These are phyloP conservation scores for Epinephelus lanceolatus DNA, from an alignment of 2,113 vertebrate species.

Conservation along the genomic window DNA sequence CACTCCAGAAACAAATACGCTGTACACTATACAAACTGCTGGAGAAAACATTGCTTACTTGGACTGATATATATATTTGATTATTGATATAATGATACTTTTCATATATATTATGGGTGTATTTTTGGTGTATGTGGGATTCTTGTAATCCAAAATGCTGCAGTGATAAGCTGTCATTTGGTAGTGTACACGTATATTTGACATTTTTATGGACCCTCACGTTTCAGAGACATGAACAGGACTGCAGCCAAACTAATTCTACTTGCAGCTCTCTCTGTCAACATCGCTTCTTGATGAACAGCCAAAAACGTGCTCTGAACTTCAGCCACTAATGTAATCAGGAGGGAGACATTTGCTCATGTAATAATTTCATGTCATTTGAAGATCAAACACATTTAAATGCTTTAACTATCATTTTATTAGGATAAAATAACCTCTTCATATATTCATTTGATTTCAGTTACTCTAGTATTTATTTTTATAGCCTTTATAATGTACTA, in stretches of 20 bases:
- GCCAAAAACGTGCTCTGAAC: constrained; percentile 64
- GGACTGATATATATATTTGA: neutral
- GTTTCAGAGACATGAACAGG: constrained; percentile 51
- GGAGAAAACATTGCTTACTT: neutral
- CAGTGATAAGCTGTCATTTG: constrained; percentile 29
- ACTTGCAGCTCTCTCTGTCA: constrained; percentile 38
- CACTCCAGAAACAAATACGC: neutral
- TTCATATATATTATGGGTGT: neutral
- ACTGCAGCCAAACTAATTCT: constrained; percentile 62
- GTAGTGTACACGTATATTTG: constrained; percentile 17
- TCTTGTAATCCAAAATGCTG: constrained; percentile 65
- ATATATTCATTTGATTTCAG: neutral
- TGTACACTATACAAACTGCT: neutral
- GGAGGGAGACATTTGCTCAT: constrained; percentile 6
- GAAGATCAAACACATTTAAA: neutral
- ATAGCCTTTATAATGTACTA: neutral
- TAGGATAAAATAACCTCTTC: neutral
- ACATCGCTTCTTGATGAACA: constrained; percentile 54
- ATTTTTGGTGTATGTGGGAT: constrained; percentile 25
- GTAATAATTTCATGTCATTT: constrained; percentile 3
- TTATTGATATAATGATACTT: neutral
- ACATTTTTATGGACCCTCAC: constrained; percentile 42
- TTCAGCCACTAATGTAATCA: constrained; percentile 24
- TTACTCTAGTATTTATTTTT: neutral
- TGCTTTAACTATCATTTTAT: neutral